These are phyloP conservation scores for Propsilocerus akamusi DNA, from an alignment of 1,140 invertebrate genomes.

Conservation along the genomic window DNA sequence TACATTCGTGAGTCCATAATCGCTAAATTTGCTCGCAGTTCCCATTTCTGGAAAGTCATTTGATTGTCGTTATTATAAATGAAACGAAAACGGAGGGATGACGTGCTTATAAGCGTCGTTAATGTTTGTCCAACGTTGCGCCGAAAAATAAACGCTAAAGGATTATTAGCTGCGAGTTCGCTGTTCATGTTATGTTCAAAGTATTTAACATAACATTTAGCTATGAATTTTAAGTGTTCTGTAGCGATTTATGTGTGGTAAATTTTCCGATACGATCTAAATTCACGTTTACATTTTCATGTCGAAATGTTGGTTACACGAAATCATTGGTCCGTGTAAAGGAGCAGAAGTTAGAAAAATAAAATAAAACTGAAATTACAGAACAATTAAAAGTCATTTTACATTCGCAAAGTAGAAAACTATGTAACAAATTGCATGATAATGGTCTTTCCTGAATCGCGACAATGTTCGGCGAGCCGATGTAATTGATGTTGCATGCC, in stretches of 20 bases:
- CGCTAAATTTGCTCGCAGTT: too few relatives aligned
- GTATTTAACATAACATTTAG: conserved; percentile 1
- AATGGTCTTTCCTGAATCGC: not conserved
- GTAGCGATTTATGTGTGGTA: conserved; percentile 1
- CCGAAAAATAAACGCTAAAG: not conserved
- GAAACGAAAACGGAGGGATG: too few relatives aligned
- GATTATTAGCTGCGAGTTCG: not conserved
- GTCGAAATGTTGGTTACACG: conserved; percentile 2
- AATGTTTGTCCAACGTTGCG: too few relatives aligned
- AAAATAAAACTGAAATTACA: not conserved
- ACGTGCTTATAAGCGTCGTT: too few relatives aligned
- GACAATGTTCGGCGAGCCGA: not conserved
- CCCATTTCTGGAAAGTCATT: too few relatives aligned
- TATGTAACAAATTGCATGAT: conserved; percentile 3
- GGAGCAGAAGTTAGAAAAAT: not conserved
- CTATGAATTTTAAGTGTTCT: conserved; percentile 1
- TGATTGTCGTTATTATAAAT: too few relatives aligned
- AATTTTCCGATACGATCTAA: conserved; percentile 2
- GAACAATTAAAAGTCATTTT: conserved; percentile 3
- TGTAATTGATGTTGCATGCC: too few relatives aligned
- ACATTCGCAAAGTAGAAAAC: not conserved
- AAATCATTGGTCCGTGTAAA: too few relatives aligned
- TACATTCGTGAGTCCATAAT: too few relatives aligned
- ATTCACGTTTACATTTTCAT: conserved; percentile 2
- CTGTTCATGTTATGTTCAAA: too few relatives aligned